Percentiles rank a stretch among this genome's conserved stretches.
Evolutionary conservation across 1,140 invertebrate species (phyloP).

Genomic region (Papilio glaucus): DNA sequence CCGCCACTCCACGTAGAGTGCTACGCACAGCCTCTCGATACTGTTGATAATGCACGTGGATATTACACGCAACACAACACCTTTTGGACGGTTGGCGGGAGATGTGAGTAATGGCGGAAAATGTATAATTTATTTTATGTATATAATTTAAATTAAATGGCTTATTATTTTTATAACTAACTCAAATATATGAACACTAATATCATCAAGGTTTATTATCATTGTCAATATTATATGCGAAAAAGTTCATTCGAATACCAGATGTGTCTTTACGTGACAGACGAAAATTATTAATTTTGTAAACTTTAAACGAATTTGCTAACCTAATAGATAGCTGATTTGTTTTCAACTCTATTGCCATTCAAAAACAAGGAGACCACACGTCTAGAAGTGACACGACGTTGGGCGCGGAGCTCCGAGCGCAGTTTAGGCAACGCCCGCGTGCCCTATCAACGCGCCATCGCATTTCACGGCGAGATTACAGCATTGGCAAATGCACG

Average conservation of each 20-base stretch:
- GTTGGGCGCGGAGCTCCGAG: not conserved
- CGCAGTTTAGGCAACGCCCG: slow-evolving; percentile 40
- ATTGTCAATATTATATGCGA: too few relatives aligned
- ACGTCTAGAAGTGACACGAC: slow-evolving; percentile 18
- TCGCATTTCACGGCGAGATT: slow-evolving; percentile 41
- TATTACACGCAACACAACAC: slow-evolving; percentile 12
- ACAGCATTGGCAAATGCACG: slow-evolving; percentile 40
- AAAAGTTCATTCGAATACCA: too few relatives aligned
- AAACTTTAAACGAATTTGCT: too few relatives aligned
- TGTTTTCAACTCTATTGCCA: too few relatives aligned
- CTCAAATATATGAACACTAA: too few relatives aligned
- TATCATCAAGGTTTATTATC: too few relatives aligned
- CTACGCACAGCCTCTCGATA: slow-evolving; percentile 43
- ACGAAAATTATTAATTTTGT: too few relatives aligned
- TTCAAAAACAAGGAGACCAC: not conserved
- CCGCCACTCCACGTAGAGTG: slow-evolving; percentile 59
- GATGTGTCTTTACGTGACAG: too few relatives aligned
- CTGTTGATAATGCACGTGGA: slow-evolving; percentile 48
- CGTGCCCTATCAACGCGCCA: slow-evolving; percentile 44
- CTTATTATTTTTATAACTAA: too few relatives aligned
- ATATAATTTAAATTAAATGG: not conserved
- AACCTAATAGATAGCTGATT: too few relatives aligned
- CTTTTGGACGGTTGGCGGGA: not conserved
- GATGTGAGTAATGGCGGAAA: not conserved
- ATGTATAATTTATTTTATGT: not conserved